Evolutionary conservation across 92 coral and sea anemone genomes (phyloP), one percentile per base, ranked within the genome.

Genomic region (Nematostella vectensis): DNA sequence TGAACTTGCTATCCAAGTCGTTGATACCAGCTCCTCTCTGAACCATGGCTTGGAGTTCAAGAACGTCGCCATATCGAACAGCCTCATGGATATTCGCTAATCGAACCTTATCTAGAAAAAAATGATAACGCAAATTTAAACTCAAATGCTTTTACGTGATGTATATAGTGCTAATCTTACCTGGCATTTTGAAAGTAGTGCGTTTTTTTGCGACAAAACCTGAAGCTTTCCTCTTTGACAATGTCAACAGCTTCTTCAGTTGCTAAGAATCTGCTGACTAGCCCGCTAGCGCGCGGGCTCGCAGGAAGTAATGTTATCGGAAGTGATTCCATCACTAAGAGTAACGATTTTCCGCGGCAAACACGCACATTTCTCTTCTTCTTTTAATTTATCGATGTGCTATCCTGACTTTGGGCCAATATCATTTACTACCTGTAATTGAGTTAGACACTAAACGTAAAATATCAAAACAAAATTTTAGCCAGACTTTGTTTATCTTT

Each of bases 1-100:
- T 87, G 69, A 86, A 91, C 50, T 82, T 91, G 30, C 76, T 15
- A 49, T 91, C 98, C 0, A 76, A 17, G 57, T 88, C 96, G 62
- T 91, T 91, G 29, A 91, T 86, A 59, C 96, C 98, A 0, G 98
- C 98, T 20, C 98, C 98, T 20, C 96, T 68, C 31, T 91, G 98
- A 0, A 91, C 98, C 98, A 91, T 91, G 22, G 96, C 80, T 48
- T 91, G 98, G 11, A 91, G 73, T 62, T 91, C 98, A 24, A 79
- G 74, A 11, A 91, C 96, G 36, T 91, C 93, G 45, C 98, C 98
- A 55, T 77, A 81, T 8, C 96, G 98, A 56, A 87, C 98, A 0
- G 98, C 98, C 74, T 91, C 98, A 37, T 91, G 98, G 13, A 86
- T 82, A 27, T 79, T 81, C 40, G 88, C 73, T 11, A 91, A 63